Percentiles rank a stretch among this genome's conserved stretches.
phyloP scores from a whole-genome alignment of 2,113 vertebrate genomes.

The Ageneiosus marmoratus region DNA sequence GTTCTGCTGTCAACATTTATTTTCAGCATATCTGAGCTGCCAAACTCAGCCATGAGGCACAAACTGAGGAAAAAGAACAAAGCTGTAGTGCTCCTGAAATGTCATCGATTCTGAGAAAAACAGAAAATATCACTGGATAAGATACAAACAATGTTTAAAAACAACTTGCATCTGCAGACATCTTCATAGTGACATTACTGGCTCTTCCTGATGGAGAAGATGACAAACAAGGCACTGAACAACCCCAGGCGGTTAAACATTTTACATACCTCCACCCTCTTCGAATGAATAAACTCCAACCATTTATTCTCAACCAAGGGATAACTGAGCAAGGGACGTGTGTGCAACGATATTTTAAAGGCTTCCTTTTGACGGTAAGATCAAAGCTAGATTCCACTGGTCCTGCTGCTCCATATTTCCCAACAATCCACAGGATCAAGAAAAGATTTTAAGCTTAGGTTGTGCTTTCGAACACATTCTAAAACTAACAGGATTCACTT shows the following conservation, averaged over 20 bases:
- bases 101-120: background rate
- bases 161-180: background rate
- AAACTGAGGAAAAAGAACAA: background rate
- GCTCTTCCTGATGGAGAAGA: background rate
- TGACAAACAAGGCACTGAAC: background rate
- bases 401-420: background rate
- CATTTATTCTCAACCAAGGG: background rate
- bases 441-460: background rate
- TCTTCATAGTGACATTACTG: background rate
- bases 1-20: background rate
- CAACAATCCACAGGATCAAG: background rate
- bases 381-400: constrained; percentile 25
- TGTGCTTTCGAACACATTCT: background rate
- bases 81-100: background rate
- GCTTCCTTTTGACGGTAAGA: constrained; percentile 67
- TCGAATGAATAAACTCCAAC: background rate
- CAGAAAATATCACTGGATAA: background rate
- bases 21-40: background rate
- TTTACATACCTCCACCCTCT: no score
- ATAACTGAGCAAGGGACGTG: background rate
- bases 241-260: no score
- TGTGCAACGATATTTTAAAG: constrained; percentile 51
- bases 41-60: background rate
- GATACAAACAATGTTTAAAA: background rate
- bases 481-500: no score